Evolutionary conservation across 1,140 invertebrate species (phyloP).

Genomic region (Lithobius niger): DNA sequence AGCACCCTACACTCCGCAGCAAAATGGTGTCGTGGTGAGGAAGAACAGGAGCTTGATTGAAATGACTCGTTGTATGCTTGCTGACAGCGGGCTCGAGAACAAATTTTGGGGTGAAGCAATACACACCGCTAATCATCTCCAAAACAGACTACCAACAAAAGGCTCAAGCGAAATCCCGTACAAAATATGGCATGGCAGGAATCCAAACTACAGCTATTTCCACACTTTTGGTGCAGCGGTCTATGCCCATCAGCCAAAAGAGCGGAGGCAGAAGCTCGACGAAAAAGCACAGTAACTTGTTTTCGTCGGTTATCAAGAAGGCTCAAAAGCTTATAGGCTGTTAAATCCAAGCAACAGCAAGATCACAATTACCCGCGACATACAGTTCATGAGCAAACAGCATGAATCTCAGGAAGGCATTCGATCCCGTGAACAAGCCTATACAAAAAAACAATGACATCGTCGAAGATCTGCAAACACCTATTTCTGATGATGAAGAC

Average conservation of each 20-base stretch:
- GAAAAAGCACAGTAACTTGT: slow-evolving; percentile 8
- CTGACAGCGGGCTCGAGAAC: slow-evolving; percentile 9
- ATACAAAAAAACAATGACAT: too few species aligned
- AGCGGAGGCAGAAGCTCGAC: slow-evolving; percentile 19
- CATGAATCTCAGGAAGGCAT: too few species aligned
- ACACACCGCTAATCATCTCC: too few species aligned
- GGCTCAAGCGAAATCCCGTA: slow-evolving; percentile 20
- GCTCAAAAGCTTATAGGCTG: too few species aligned
- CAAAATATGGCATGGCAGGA: slow-evolving; percentile 23
- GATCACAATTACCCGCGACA: too few species aligned
- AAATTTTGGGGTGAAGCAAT: slow-evolving; percentile 19
- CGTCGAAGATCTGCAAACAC: too few species aligned
- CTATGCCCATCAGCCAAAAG: slow-evolving; percentile 21
- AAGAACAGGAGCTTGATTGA: slow-evolving; percentile 15
- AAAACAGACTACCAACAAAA: slow-evolving; percentile 11
- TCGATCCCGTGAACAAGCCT: too few species aligned
- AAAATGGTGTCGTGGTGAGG: slow-evolving; percentile 19
- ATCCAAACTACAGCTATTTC: slow-evolving; percentile 23
- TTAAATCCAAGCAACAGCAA: too few species aligned
- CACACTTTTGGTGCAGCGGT: slow-evolving; percentile 26
- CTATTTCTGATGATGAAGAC: too few species aligned
- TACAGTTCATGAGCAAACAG: too few species aligned
- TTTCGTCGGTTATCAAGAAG: slow-evolving; percentile 15
- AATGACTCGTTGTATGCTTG: slow-evolving; percentile 15
- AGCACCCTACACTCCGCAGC: slow-evolving; percentile 17